Evolutionary conservation across 2,113 vertebrate species (phyloP).

Genomic region (Ameiurus melas): DNA sequence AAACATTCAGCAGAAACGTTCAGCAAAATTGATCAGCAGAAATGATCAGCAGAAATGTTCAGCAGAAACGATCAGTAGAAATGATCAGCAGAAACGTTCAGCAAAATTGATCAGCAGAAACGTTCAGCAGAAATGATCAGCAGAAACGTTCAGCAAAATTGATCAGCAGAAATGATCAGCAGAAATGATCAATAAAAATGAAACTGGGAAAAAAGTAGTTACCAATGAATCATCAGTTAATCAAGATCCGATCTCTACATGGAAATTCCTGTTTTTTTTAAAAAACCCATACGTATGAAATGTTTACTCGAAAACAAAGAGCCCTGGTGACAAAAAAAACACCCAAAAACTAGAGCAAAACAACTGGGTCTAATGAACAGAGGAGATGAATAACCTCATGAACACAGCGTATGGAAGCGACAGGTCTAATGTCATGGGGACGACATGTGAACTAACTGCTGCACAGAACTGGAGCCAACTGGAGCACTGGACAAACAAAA

Average conservation of each 20-base stretch:
- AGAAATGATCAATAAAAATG: no score
- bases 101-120: no score
- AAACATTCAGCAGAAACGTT: no score
- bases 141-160: no score
- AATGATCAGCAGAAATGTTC: no score
- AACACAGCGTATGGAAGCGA: neutral
- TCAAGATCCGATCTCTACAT: neutral
- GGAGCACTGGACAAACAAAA: slow-evolving; percentile 16
- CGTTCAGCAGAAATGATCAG: no score
- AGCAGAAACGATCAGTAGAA: no score
- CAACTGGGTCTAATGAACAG: neutral
- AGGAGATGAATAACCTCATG: neutral
- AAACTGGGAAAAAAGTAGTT: neutral
- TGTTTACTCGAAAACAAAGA: neutral
- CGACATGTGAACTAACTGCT: slow-evolving; percentile 44
- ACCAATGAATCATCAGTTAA: neutral
- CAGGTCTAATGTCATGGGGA: slow-evolving; percentile 16
- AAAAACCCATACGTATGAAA: neutral
- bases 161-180: no score
- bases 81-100: no score
- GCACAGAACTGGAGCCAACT: slow-evolving; percentile 39
- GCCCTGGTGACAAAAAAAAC: neutral
- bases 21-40: no score
- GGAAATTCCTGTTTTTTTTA: neutral
- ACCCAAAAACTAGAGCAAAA: neutral